phyloP scores from a whole-genome alignment of 2,888 invertebrate genomes.

The Masnerella sp. region DNA sequence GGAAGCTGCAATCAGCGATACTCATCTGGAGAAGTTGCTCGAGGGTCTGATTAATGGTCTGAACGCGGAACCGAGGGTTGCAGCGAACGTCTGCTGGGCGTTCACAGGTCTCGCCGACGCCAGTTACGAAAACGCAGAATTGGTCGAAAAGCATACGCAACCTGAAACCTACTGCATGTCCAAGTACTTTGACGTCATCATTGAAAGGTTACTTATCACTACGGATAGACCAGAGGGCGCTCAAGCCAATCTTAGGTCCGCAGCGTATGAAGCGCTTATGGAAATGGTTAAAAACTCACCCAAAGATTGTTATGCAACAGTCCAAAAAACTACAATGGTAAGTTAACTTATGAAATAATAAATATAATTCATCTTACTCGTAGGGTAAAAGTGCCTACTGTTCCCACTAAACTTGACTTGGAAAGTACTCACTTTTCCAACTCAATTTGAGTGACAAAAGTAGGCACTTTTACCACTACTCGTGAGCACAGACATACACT shows the following conservation, averaged over 20 bases:
- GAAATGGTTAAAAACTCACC: slow-evolving; percentile 99
- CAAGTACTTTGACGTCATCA: slow-evolving; percentile 94
- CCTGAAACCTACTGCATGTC: slow-evolving; percentile 97
- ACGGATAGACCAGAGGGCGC: slow-evolving; percentile 96
- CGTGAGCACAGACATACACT: no score
- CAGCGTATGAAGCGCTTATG: slow-evolving; percentile 99
- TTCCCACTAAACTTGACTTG: no score
- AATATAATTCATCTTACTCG: no score
- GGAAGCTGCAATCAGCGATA: slow-evolving; percentile 94
- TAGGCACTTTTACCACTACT: no score
- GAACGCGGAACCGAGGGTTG: slow-evolving; percentile 96
- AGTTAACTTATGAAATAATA: no score
- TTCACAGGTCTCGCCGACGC: slow-evolving; percentile 98
- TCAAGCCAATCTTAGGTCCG: slow-evolving; percentile 95
- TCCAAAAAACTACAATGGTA: slow-evolving; percentile 97
- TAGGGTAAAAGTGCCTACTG: no score
- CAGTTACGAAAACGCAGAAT: slow-evolving; percentile 92
- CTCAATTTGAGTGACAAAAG: no score
- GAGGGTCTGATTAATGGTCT: slow-evolving; percentile 91
- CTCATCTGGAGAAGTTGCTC: slow-evolving; percentile 88
- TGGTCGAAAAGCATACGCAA: slow-evolving; percentile 82
- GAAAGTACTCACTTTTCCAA: no score
- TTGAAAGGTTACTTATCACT: slow-evolving; percentile 93
- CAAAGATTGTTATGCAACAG: slow-evolving; percentile 96
- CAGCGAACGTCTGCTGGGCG: slow-evolving; percentile 99